phyloP scores from a whole-genome alignment of 2,797 vertebrate genomes.

The Lepidocolaptes lacrymiger region DNA sequence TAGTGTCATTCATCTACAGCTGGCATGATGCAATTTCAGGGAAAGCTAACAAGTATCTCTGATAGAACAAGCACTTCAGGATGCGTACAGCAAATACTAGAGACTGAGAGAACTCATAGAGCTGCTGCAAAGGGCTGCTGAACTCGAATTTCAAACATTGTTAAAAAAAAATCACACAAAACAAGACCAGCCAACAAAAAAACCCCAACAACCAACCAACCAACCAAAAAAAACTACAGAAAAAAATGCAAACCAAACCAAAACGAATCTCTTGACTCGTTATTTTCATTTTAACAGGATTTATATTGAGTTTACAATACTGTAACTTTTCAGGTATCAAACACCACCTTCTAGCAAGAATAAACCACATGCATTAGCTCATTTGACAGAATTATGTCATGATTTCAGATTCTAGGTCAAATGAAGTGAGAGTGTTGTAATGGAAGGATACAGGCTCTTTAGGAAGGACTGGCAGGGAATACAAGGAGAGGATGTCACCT shows the following conservation, averaged over 20 bases:
- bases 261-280: rapidly evolving
- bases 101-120: background rate
- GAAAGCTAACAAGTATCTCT: background rate
- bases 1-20: background rate
- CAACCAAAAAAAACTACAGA: too few species aligned
- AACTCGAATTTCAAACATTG: background rate
- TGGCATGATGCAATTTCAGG: background rate
- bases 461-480: background rate
- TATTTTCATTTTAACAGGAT: background rate
- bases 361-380: rapidly evolving
- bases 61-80: background rate
- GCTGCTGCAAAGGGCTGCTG: background rate
- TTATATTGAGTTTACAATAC: background rate
- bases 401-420: background rate
- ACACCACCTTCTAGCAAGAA: rapidly evolving
- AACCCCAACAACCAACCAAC: too few species aligned
- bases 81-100: background rate
- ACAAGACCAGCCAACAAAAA: background rate
- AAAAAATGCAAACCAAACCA: background rate
- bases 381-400: background rate
- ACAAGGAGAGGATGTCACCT: background rate
- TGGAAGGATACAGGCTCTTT: background rate
- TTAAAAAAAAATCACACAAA: background rate
- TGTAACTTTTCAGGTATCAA: background rate
- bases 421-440: background rate